Evolutionary conservation across 2,888 invertebrate species (phyloP), one percentile per base, ranked within the genome.

Genomic region (Cactoblastis cactorum): DNA sequence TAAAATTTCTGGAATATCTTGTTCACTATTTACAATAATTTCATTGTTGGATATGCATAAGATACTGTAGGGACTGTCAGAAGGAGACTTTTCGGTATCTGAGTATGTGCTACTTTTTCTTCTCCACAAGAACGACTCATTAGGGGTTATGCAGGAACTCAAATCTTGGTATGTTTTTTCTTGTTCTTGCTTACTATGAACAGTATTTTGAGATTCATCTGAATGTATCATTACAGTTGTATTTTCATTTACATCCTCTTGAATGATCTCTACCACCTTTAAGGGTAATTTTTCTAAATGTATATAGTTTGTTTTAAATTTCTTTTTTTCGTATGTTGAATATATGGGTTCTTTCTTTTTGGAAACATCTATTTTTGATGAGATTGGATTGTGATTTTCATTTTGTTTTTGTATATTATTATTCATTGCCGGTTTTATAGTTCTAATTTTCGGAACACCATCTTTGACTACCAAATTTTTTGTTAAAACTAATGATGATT

Each of bases 71-170:
- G 80, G 69, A 51, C 77, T 80, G 45, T 86, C 88, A 12, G 78
- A 74, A 45, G 61, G 12, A 9, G 77, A 71, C 59, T 75, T 84
- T 47, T 86, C 88, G 37, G 73, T 69, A 45, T 89, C 89, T 1
- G 80, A 78, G 62, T 84, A 86, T 39, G 77, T 76, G 54, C 63
- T 76, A 59, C 83, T 85, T 74, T 88, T 92, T 53, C 88, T 74
- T 51, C 92, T 90, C 91, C 93, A 93, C 33, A 94, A 77, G 74
- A 94, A 94, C 3, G 94, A 94, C 57, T 89, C 90, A 65, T 94
- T 94, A 1, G 93, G 93, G 61, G 91, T 85, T 50, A 92, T 84
- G 11, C 70, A 74, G 15, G 82, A 64, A 59, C 69, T 78, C 9
- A 84, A 63, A 41, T 83, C 81, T 65, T 82, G 70, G 56, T 76